These are phyloP conservation scores for Cryptoprocta ferox DNA, from an alignment of 2,797 vertebrate species.

Conservation along the genomic window DNA sequence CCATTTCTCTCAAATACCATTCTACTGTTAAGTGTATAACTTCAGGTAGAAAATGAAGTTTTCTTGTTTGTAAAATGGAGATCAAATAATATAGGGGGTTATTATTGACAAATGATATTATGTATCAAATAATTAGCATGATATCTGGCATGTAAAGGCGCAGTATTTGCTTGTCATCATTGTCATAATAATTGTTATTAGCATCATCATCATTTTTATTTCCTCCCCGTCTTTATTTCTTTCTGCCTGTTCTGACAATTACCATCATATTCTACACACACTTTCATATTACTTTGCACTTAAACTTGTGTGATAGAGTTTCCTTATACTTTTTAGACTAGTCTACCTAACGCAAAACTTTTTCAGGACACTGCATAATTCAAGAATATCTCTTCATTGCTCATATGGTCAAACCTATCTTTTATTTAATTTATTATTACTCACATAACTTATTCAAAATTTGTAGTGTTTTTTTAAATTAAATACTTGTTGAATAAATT, in stretches of 20 bases:
- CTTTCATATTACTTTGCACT: not conserved
- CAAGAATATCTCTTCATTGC: not conserved
- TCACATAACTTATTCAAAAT: not conserved
- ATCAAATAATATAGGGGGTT: not conserved
- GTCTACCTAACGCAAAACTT: not conserved
- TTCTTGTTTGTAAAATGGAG: not conserved
- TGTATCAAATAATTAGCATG: not conserved
- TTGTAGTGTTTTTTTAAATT: not conserved
- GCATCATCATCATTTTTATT: not conserved
- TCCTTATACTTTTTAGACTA: not conserved
- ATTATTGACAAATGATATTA: not conserved
- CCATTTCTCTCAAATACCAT: not conserved
- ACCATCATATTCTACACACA: not conserved
- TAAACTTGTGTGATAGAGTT: not conserved
- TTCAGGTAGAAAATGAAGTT: too few relatives aligned
- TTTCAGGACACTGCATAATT: not conserved
- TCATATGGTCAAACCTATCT: not conserved
- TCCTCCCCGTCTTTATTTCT: not conserved
- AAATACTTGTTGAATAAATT: conserved; percentile 13
- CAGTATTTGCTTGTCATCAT: not conserved
- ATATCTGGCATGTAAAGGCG: not conserved
- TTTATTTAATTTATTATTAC: not conserved
- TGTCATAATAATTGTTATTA: not conserved
- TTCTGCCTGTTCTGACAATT: not conserved
- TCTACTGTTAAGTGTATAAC: not conserved